Evolutionary conservation across 2,113 vertebrate genomes (phyloP), one percentile per base, ranked within the genome.

Genomic region (Ochotona curzoniae): DNA sequence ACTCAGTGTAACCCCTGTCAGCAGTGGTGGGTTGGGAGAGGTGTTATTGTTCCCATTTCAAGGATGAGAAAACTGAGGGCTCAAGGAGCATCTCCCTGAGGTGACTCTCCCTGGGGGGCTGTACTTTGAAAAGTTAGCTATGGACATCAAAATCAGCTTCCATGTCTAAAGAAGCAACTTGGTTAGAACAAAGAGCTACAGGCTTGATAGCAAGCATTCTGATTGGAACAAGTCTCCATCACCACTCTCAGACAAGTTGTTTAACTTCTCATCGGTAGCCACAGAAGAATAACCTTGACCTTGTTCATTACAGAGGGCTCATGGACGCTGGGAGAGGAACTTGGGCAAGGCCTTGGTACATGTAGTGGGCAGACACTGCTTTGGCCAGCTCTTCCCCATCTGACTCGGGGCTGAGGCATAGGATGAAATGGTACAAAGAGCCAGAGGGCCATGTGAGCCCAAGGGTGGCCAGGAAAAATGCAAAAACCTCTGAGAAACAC

Each of bases 1-100:
- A 10, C 25, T 35, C 89, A 21, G 8, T 8, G 2, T 17, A 79
- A 69, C 51, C 20, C 87, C 64, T 75, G 8, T 20, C 3, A 3
- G 80, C 60, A 49, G 57, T 25, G 6, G 47, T 2, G 20, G 69
- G 69, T 44, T 44, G 38, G 85, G 26, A 21, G 0, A 28, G 47
- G 44, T n/a, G 38, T 64, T 71, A 25, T n/a, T 26, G 74, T 18
- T 83, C 82, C 94, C 84, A 87, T 75, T 94, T 94, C 47, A 91
- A 73, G 61, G 90, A 70, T 91, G 76, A 81, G 64, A 82, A 80
- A 18, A 79, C 54, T 28, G 78, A 95, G 85, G 64, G n/a, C 35
- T 7, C 7, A n/a, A 78, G 25, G 63, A 21, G 63, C 64, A 70
- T 44, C 51, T 70, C 7, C 23, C 8, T 64, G 54, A 88, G 18